Evolutionary conservation across 2,113 vertebrate genomes (phyloP), one percentile per base, ranked within the genome.

Genomic region (Polyodon spathula): DNA sequence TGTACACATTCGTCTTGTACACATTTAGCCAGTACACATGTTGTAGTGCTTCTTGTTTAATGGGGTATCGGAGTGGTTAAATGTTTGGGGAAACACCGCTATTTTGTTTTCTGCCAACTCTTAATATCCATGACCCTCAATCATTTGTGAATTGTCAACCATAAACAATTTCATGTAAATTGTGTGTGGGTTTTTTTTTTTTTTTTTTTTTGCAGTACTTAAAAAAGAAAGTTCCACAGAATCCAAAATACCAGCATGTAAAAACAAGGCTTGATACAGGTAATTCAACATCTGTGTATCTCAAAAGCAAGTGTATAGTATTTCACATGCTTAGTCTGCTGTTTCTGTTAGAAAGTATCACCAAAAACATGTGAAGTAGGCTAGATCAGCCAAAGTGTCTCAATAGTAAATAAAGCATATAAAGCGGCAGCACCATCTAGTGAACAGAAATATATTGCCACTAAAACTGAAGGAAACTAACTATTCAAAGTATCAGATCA

Each of bases 191-290:
- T 11, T 42, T 7, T 62, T 41, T 9, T 27, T 5, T 2, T 54
- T 61, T 12, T 27, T n/a, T 40, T 54, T 37, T 50, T 42, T 72
- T 71, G 11, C 73, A 98, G 95, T 91, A 88, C 68, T 74, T 98
- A 67, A 89, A 77, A 46, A 94, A 85, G 69, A 88, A 79, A 64
- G 86, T 93, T 62, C 95, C 93, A 11, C 87, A 83, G 70, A 98
- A 98, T 67, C 87, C 91, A 27, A 90, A 78, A 37, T 98, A 94
- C 56, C 86, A 89, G 2, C 86, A 98, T 60, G 70, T 98, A 37
- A 96, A 88, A 78, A 85, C 90, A 27, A 88, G 86, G 60, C 75
- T 98, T 4, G 91, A 98, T 56, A 98, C 96, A 12, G 96, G 96
- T 97, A 71, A 74, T 76, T 66, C 67, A 37, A 17, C 17, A 27